phyloP scores from a whole-genome alignment of 2,888 invertebrate species.

The Rhyacophila evoluta region DNA sequence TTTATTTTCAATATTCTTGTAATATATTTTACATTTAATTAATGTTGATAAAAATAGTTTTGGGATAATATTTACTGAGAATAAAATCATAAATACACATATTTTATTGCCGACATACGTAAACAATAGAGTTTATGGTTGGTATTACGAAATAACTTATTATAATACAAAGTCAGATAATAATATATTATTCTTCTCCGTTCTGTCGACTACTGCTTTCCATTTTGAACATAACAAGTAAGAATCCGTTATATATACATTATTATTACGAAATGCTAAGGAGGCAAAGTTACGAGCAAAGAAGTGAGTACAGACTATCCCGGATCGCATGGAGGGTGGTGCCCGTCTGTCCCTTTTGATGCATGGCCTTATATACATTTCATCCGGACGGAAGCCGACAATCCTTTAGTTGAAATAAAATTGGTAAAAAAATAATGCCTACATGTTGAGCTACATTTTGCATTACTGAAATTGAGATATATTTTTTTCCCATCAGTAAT shows the following conservation, averaged over 20 bases:
- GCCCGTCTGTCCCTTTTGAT: constrained; percentile 48
- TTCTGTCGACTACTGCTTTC: neutral
- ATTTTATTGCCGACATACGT: too few relatives aligned
- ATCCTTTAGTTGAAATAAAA: constrained; percentile 39
- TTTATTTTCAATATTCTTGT: too few relatives aligned
- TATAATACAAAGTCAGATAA: too few relatives aligned
- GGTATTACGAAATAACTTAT: too few relatives aligned
- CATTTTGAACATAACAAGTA: constrained; percentile 12
- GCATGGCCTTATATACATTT: constrained; percentile 44
- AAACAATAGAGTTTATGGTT: too few relatives aligned
- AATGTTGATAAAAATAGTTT: too few relatives aligned
- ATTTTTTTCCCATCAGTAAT: too few relatives aligned
- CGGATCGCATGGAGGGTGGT: constrained; percentile 29
- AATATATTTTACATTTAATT: too few relatives aligned
- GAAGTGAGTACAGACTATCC: neutral
- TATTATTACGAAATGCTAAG: neutral
- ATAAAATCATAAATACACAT: too few relatives aligned
- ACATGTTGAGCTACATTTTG: neutral
- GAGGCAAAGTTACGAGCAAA: constrained; percentile 4
- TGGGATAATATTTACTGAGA: too few relatives aligned
- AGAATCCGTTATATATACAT: neutral
- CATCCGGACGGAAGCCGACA: constrained; percentile 44
- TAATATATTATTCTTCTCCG: neutral
- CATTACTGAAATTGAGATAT: neutral
- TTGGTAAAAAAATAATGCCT: constrained; percentile 35